Evolutionary conservation across 2,888 invertebrate species (phyloP), one percentile per base, ranked within the genome.

Genomic region (Cremastinae sp.): DNA sequence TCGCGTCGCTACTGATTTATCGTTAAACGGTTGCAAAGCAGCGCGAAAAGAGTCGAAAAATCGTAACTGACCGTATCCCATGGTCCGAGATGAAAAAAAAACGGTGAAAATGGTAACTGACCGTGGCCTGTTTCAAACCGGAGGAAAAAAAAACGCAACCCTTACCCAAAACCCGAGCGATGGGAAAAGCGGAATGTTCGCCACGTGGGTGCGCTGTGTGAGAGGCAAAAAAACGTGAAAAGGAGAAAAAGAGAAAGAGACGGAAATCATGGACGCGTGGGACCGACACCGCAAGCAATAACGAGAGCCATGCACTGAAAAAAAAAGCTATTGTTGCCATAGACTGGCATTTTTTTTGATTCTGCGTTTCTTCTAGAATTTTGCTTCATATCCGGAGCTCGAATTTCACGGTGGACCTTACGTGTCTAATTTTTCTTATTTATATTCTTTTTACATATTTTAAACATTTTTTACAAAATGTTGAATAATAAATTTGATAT

Each of bases 221-320:
- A 14, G 16, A 62, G 22, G 53, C 39, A 16, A 5, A 5, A 41
- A 61, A 18, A 58, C 20, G 49, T 45, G 43, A 53, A 37, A 45
- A n/a, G 14, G 9, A 20, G 41, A 28, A 14, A n/a, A 55, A 12
- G 39, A 18, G 49, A 14, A 58, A 47, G 56, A 20, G 14, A 43
- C 9, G 22, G 47, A 14, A 39, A 55, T 43, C 45, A 39, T 49
- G 68, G 51, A 68, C 70, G 66, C 56, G 78, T 71, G 78, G 77
- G 75, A 78, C 70, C 78, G 61, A 61, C 61, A 81, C 82, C 81
- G 79, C 81, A 82, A 80, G 79, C 82, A 84, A 85, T 86, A 85
- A 84, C 82, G 84, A 86, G 83, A 79, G 78, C 81, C 82, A 83
- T n/a, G n/a, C n/a, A n/a, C n/a, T n/a, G 85, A 85, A 80, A 79